Percentiles rank a stretch among this genome's conserved stretches.
phyloP scores from a whole-genome alignment of 2,888 invertebrate genomes.

The Apotomis capreana region DNA sequence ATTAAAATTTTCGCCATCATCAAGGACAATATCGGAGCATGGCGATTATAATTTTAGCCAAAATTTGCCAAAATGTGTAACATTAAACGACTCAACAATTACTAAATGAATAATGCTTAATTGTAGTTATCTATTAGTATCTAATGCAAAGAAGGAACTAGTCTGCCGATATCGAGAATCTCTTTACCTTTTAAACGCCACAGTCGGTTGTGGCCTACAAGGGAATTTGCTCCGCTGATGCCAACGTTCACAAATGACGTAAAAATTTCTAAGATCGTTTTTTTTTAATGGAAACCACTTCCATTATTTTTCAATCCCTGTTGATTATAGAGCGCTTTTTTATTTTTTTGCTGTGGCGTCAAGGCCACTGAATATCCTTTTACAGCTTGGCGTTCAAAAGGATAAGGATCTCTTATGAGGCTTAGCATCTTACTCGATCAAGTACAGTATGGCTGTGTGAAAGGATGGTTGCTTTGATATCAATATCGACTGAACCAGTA shows the following conservation, averaged over 20 bases:
- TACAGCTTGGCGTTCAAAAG: neutral
- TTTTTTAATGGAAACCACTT: no score
- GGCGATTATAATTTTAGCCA: constrained; percentile 72
- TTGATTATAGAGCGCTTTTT: no score
- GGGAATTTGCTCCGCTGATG: no score
- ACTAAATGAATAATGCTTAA: constrained; percentile 58
- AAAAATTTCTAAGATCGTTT: no score
- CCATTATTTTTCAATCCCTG: no score
- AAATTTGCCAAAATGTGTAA: constrained; percentile 76
- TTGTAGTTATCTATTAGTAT: constrained; percentile 60
- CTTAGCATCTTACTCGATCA: constrained; percentile 23
- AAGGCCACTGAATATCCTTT: no score
- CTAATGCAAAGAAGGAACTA: constrained; percentile 54
- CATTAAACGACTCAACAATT: constrained; percentile 62
- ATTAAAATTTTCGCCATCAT: constrained; percentile 30
- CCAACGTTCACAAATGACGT: no score
- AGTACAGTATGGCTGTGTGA: constrained; percentile 6
- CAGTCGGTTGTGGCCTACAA: no score
- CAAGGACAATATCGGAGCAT: constrained; percentile 44
- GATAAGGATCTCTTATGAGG: constrained; percentile 17
- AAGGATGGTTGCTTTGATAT: constrained; percentile 17
- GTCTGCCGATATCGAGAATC: constrained; percentile 49
- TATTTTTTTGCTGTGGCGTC: no score
- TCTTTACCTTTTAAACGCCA: neutral
- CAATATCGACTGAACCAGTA: constrained; percentile 22